A percentile compares a stretch with the other conserved stretches of the same genome.
Conservation (phyloP, 53 echinoderm and acorn worm species). For the Paelopatides confundens region DNA sequence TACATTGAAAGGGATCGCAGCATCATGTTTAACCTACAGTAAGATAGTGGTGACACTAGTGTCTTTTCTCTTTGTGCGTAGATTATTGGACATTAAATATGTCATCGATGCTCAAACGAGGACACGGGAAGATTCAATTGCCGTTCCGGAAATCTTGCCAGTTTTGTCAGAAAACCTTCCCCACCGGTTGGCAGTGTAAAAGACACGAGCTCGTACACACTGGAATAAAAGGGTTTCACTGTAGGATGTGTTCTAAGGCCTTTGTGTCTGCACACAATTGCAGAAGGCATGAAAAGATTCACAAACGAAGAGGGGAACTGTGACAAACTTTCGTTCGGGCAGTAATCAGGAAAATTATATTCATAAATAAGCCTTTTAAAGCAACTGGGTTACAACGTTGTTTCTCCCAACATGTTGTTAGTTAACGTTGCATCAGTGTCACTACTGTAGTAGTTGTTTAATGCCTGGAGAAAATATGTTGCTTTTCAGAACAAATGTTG, state of each 20-base stretch:
- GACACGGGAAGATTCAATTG: not conserved
- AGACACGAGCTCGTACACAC: constrained; percentile 37
- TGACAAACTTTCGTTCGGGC: not conserved
- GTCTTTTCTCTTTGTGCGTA: constrained; percentile 39
- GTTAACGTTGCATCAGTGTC: too few species aligned
- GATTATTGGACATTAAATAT: not conserved
- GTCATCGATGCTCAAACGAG: not conserved
- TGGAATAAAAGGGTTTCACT: not conserved
- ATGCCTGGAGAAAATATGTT: too few species aligned
- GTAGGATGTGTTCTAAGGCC: constrained; percentile 7
- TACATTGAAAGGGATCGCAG: too few species aligned
- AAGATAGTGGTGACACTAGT: not conserved
- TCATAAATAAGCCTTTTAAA: too few species aligned
- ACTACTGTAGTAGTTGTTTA: too few species aligned
- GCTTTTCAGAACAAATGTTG: too few species aligned
- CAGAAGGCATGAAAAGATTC: constrained; percentile 14
- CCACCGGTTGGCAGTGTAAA: constrained; percentile 38
- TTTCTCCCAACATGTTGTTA: too few species aligned
- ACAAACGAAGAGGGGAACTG: not conserved
- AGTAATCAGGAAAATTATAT: too few species aligned
- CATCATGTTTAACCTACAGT: too few species aligned
- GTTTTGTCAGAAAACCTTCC: constrained; percentile 34
- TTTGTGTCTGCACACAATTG: not conserved
- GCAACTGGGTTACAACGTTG: too few species aligned
- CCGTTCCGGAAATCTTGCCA: constrained; percentile 17